phyloP scores from a whole-genome alignment of 2,113 vertebrate genomes.

The Morone saxatilis region DNA sequence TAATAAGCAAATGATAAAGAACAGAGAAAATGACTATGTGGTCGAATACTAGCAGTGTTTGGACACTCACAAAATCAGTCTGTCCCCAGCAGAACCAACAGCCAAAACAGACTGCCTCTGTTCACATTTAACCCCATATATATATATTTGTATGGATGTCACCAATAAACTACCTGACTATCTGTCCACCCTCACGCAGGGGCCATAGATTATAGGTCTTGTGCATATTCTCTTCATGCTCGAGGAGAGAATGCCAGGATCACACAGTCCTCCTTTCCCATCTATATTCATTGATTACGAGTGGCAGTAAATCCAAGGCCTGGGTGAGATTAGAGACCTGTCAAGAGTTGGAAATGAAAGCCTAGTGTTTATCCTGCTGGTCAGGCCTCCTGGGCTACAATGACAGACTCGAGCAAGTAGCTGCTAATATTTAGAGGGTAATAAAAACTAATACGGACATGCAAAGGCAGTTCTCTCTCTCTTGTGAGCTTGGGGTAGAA shows the following conservation, averaged over 20 bases:
- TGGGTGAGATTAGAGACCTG: slow-evolving; percentile 69
- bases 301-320: slow-evolving; percentile 59
- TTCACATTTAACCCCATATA: slow-evolving; percentile 16
- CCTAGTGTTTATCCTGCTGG: slow-evolving; percentile 54
- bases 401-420: slow-evolving; percentile 41
- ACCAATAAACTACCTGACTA: slow-evolving; percentile 44
- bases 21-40: neutral
- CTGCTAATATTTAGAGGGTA: slow-evolving; percentile 57
- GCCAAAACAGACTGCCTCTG: neutral
- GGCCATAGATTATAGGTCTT: slow-evolving; percentile 43
- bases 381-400: slow-evolving; percentile 49
- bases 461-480: slow-evolving; percentile 19
- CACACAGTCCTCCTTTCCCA: slow-evolving; percentile 22
- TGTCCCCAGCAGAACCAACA: neutral
- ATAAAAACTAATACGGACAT: slow-evolving; percentile 60
- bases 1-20: slow-evolving; percentile 1
- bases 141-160: slow-evolving; percentile 24
- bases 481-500: neutral
- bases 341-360: slow-evolving; percentile 67
- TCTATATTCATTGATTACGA: slow-evolving; percentile 57
- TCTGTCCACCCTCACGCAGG: slow-evolving; percentile 21
- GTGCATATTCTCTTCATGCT: slow-evolving; percentile 51
- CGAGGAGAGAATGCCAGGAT: slow-evolving; percentile 19
- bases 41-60: neutral
- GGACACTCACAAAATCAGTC: neutral